Evolutionary conservation across 2,797 vertebrate species (phyloP), one percentile per base, ranked within the genome.

Genomic region (Hypotaenidia okinawae): DNA sequence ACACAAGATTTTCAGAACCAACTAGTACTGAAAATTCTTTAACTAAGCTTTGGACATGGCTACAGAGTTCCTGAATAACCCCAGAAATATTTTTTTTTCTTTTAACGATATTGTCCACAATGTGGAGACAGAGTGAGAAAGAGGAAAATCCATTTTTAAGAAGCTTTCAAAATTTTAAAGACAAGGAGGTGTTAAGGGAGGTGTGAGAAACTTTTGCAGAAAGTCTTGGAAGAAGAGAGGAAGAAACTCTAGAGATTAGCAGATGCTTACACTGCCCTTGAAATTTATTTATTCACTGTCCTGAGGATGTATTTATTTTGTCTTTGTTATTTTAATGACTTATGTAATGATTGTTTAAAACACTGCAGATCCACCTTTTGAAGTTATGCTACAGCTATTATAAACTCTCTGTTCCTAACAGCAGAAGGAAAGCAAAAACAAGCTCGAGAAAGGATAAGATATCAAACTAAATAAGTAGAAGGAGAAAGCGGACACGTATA

Each of bases 281-380:
- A 75, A 93, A 92, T 58, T 68, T 64, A 80, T 67, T 95, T 80
- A 72, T 87, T 75, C 17, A 35, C 33, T 4, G 3, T 33, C 3
- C 5, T 13, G 49, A 75, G 41, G 72, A 75, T 4, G 10, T 10
- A 39, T 79, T 89, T 90, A 64, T 87, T 89, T 91, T 83, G 55
- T 63, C 67, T 90, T 92, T 93, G 88, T 92, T 85, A 80, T 74
- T 95, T 92, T 92, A 87, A 87, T 3, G 9, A 85, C 58, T 93
- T 90, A 47, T 68, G 58, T 58, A 93, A 92, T 41, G 27, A 84
- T 57, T 79, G 25, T 73, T 94, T 88, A 67, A 81, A 94, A 88
- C 9, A 41, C 35, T 81, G 59, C 28, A 81, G 76, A 88, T 73
- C 35, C 51, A 92, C 47, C 79, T 75, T 92, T 55, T 92, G 87